Evolutionary conservation across 2,888 invertebrate genomes (phyloP).

Genomic region (Spodoptera littoralis): DNA sequence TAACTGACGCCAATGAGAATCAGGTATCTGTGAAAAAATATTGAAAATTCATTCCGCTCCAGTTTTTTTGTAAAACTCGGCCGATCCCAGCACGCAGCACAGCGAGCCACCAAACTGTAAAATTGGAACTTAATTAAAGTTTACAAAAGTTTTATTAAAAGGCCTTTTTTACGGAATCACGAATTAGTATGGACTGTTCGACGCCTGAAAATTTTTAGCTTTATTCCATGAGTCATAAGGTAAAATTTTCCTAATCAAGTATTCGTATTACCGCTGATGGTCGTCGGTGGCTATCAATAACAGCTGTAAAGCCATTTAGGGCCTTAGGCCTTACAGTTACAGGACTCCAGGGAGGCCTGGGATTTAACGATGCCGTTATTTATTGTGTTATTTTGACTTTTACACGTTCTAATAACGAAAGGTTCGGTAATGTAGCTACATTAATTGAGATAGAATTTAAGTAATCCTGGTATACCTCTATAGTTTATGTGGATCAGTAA

Average conservation of each 20-base stretch:
- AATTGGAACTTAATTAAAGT: slow-evolving; percentile 54
- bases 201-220: no score
- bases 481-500: no score
- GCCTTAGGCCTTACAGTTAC: background rate
- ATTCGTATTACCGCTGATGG: no score
- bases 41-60: slow-evolving; percentile 18
- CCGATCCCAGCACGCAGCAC: slow-evolving; percentile 16
- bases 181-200: slow-evolving; percentile 16
- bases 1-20: no score
- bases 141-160: slow-evolving; percentile 54
- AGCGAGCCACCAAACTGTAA: slow-evolving; percentile 35
- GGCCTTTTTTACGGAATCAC: slow-evolving; percentile 23
- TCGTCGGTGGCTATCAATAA: slow-evolving; percentile 14
- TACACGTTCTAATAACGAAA: slow-evolving; percentile 1
- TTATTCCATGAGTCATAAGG: no score
- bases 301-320: slow-evolving; percentile 14
- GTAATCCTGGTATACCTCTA: no score
- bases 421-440: background rate
- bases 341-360: slow-evolving; percentile 19
- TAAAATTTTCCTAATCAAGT: no score
- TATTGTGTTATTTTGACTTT: slow-evolving; percentile 19
- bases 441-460: no score
- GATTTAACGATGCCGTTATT: slow-evolving; percentile 36
- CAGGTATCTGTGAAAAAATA: slow-evolving; percentile 6
- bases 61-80: slow-evolving; percentile 41